phyloP scores from a whole-genome alignment of 2,113 vertebrate genomes.

The Pachypanchax playfairii region DNA sequence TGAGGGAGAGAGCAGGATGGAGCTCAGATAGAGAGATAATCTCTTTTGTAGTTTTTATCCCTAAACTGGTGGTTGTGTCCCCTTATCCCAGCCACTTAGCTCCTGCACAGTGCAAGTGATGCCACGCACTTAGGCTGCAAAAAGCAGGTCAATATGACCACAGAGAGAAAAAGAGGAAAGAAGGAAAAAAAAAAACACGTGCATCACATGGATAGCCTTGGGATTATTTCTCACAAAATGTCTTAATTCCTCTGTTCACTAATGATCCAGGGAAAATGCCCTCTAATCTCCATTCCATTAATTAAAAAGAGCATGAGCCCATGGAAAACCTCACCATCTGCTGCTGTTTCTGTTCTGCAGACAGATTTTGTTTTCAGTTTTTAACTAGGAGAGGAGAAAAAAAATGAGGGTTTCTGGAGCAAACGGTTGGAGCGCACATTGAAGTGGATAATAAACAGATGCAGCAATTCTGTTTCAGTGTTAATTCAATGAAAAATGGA shows the following conservation, averaged over 20 bases:
- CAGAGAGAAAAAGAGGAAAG: constrained; percentile 35
- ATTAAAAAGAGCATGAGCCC: constrained; percentile 83
- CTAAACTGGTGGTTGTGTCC: constrained; percentile 76
- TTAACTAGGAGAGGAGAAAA: constrained; percentile 46
- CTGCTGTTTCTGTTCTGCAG: constrained; percentile 70
- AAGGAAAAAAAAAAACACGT: constrained; percentile 60
- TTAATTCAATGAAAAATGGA: constrained; percentile 30
- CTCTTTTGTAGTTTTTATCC: constrained; percentile 80
- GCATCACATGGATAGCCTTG: constrained; percentile 74
- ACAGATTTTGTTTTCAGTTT: constrained; percentile 76
- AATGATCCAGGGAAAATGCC: constrained; percentile 81
- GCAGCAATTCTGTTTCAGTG: constrained; percentile 34
- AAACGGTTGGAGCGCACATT: constrained; percentile 31
- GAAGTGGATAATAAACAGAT: constrained; percentile 58
- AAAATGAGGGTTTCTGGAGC: constrained; percentile 42
- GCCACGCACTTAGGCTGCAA: constrained; percentile 76
- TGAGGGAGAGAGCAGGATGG: background rate
- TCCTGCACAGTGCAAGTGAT: constrained; percentile 68
- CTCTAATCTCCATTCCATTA: constrained; percentile 83
- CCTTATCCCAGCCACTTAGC: constrained; percentile 73
- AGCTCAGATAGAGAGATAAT: constrained; percentile 60
- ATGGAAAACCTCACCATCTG: constrained; percentile 80
- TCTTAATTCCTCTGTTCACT: constrained; percentile 83
- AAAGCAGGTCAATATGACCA: constrained; percentile 77
- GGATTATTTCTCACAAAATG: constrained; percentile 82